Conservation (phyloP, 2,113 vertebrate genomes). For the Phalacrocorax aristotelis region DNA sequence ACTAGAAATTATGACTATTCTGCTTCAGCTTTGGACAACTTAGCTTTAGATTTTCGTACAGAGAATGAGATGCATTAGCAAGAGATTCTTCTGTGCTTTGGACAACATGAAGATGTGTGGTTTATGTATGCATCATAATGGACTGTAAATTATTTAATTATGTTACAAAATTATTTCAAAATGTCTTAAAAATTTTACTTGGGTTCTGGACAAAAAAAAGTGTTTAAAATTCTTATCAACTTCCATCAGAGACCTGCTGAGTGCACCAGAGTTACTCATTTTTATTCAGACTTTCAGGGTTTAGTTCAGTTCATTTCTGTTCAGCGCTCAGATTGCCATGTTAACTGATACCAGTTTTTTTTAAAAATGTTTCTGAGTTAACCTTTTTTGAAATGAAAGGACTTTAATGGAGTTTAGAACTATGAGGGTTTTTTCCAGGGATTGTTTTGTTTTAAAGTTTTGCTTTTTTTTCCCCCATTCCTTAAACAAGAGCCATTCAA, state of each 20-base stretch:
- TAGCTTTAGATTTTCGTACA: constrained; percentile 27
- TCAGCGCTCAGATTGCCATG: not conserved
- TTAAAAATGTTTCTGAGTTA: not conserved
- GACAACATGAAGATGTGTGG: not conserved
- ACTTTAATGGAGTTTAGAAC: not conserved
- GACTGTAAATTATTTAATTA: not conserved
- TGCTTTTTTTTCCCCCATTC: not conserved
- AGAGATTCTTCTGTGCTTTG: not conserved
- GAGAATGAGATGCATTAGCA: not conserved
- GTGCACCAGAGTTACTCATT: constrained; percentile 59
- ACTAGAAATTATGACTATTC: not conserved
- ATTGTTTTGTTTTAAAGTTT: not conserved
- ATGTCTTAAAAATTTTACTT: not conserved
- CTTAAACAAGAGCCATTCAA: not conserved
- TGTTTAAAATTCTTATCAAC: not conserved
- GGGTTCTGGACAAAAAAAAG: not conserved
- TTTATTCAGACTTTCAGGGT: not conserved
- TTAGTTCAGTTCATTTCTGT: not conserved
- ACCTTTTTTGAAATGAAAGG: not conserved
- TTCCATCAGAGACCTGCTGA: constrained; percentile 1
- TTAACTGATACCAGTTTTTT: not conserved
- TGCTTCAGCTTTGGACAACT: not conserved
- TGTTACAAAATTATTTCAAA: not conserved
- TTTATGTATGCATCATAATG: not conserved
- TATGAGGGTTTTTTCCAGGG: fast-evolving